phyloP scores from a whole-genome alignment of 2,113 vertebrate species.

The Ellobius talpinus region DNA sequence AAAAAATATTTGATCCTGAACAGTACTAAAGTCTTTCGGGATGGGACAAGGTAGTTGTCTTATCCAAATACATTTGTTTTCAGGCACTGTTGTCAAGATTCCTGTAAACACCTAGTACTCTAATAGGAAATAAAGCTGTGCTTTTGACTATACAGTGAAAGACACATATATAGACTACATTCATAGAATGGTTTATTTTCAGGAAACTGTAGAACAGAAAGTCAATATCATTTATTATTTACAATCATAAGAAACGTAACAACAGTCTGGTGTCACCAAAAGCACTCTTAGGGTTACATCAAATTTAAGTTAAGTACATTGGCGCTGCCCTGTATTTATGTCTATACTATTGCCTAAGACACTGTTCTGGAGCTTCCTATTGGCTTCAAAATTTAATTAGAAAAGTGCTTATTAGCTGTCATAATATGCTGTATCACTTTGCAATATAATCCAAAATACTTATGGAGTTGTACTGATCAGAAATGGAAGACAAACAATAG shows the following conservation, averaged over 20 bases:
- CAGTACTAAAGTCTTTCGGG: neutral
- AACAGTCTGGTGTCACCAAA: neutral
- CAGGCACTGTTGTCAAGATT: neutral
- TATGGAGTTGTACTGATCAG: neutral
- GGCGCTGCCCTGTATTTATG: neutral
- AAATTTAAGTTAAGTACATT: neutral
- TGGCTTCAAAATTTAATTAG: neutral
- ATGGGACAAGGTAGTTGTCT: neutral
- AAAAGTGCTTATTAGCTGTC: neutral
- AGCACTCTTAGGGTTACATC: neutral
- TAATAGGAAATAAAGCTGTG: neutral
- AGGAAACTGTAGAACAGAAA: neutral
- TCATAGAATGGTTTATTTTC: neutral
- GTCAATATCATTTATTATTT: neutral
- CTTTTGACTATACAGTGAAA: neutral
- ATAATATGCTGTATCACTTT: neutral
- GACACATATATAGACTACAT: neutral
- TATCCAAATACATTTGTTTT: neutral
- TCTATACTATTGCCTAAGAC: neutral
- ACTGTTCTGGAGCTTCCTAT: neutral
- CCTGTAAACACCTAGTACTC: neutral
- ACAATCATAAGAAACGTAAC: neutral
- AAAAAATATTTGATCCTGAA: neutral
- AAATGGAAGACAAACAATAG: neutral
- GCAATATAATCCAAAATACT: neutral